Percentiles rank a stretch among this genome's conserved stretches.
phyloP scores from a whole-genome alignment of 2,888 invertebrate genomes.

The Oscheius onirici region DNA sequence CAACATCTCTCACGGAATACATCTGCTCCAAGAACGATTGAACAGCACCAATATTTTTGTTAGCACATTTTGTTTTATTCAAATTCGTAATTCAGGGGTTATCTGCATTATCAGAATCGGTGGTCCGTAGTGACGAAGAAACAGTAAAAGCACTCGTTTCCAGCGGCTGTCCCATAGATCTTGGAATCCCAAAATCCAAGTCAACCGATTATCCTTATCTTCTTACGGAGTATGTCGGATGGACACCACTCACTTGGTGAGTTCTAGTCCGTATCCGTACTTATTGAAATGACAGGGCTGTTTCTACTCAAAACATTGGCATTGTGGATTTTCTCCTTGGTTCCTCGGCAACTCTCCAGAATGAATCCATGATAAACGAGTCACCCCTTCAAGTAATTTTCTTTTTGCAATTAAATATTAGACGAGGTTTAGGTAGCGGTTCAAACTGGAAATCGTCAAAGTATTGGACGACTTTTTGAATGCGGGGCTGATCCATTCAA shows the following conservation, averaged over 20 bases:
- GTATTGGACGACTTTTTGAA: slow-evolving; percentile 83
- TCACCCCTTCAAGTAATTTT: slow-evolving; percentile 82
- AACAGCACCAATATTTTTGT: slow-evolving; percentile 18
- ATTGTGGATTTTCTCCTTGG: slow-evolving; percentile 77
- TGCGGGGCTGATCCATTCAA: slow-evolving; percentile 89
- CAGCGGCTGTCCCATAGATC: slow-evolving; percentile 34
- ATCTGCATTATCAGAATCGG: slow-evolving; percentile 36
- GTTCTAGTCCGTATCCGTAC: neutral
- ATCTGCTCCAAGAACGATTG: slow-evolving; percentile 8
- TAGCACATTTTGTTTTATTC: neutral
- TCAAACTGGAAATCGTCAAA: slow-evolving; percentile 76
- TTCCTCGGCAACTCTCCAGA: slow-evolving; percentile 84
- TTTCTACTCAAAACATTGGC: slow-evolving; percentile 42
- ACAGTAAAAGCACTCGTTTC: slow-evolving; percentile 29
- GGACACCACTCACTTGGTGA: slow-evolving; percentile 45
- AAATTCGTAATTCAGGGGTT: slow-evolving; percentile 31
- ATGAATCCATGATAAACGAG: slow-evolving; percentile 78
- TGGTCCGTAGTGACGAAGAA: slow-evolving; percentile 38
- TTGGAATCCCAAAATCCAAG: slow-evolving; percentile 29
- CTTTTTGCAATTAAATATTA: neutral
- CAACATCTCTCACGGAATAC: slow-evolving; percentile 14
- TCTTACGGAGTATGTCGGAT: slow-evolving; percentile 39
- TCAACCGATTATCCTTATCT: slow-evolving; percentile 31
- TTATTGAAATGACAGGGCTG: slow-evolving; percentile 33
- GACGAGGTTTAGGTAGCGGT: slow-evolving; percentile 39